Conservation (phyloP, 2,797 vertebrate species). For the Tinamus major region DNA sequence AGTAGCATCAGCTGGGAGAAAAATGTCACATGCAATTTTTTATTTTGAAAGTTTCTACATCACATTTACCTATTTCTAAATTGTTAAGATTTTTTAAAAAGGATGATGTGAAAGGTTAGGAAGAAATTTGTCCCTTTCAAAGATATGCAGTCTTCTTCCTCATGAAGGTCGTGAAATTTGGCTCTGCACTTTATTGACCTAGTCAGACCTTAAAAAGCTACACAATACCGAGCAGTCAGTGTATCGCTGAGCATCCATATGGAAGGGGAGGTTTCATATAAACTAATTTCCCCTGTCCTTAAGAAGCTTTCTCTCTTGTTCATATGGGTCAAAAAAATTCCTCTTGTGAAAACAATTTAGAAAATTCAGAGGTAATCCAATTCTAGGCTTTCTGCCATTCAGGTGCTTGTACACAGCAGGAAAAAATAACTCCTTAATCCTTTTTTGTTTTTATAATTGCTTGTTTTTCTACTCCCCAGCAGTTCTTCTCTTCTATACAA, state of each 20-base stretch:
- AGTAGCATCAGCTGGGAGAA: neutral
- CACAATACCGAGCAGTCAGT: neutral
- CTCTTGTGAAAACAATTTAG: conserved; percentile 45
- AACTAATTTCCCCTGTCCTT: conserved; percentile 15
- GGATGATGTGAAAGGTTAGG: neutral
- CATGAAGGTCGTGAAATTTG: conserved; percentile 16
- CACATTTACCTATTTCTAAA: neutral
- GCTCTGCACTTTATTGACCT: neutral
- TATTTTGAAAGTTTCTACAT: neutral
- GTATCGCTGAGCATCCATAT: neutral
- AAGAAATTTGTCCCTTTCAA: neutral
- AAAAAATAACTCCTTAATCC: conserved; percentile 47
- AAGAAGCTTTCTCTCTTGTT: conserved; percentile 24
- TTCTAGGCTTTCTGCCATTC: conserved; percentile 68
- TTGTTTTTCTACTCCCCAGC: conserved; percentile 41
- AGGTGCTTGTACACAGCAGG: conserved; percentile 63
- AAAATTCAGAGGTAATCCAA: conserved; percentile 63
- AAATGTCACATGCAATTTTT: neutral
- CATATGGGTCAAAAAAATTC: conserved; percentile 39
- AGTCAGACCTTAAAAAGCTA: neutral
- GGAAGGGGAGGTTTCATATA: neutral
- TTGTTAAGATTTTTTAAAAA: neutral
- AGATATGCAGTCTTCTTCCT: neutral
- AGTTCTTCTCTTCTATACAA: neutral
- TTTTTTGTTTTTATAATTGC: conserved; percentile 63